Evolutionary conservation across 2,797 vertebrate genomes (phyloP).

Genomic region (Phyllotis vaccarum): DNA sequence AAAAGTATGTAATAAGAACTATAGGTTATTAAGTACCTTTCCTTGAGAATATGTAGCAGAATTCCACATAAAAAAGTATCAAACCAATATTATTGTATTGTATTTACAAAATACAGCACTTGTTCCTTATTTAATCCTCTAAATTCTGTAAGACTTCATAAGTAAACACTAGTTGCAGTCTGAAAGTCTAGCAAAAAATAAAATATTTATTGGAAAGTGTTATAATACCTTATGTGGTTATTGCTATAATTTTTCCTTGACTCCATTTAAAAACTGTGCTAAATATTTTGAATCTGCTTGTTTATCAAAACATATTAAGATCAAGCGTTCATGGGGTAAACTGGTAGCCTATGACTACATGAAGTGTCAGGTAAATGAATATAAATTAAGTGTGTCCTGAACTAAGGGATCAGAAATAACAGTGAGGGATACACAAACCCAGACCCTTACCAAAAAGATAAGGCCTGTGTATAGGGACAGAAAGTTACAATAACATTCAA

Average conservation of each 20-base stretch:
- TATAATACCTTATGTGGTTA: neutral
- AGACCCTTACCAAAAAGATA: conserved; percentile 61
- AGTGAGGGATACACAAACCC: conserved; percentile 38
- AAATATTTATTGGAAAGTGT: neutral
- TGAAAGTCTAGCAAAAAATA: conserved; percentile 53
- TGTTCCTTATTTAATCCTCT: conserved; percentile 52
- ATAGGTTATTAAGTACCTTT: neutral
- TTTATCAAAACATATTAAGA: conserved; percentile 65
- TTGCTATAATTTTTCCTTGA: conserved; percentile 33
- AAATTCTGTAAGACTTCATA: conserved; percentile 22
- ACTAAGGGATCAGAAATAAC: conserved; percentile 40
- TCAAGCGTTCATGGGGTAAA: conserved; percentile 63
- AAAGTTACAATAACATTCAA: conserved; percentile 10
- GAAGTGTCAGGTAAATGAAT: conserved; percentile 68
- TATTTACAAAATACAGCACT: conserved; percentile 28
- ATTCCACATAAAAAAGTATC: neutral
- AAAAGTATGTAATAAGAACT: neutral
- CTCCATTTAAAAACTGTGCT: conserved; percentile 42
- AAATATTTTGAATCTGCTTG: conserved; percentile 57
- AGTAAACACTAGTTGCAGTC: neutral
- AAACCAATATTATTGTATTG: neutral
- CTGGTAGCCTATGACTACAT: conserved; percentile 50
- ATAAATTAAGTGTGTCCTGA: conserved; percentile 71
- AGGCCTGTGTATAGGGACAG: neutral
- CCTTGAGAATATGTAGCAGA: neutral